Conservation (phyloP, 2,797 vertebrate genomes). For the Chaunax sp. region DNA sequence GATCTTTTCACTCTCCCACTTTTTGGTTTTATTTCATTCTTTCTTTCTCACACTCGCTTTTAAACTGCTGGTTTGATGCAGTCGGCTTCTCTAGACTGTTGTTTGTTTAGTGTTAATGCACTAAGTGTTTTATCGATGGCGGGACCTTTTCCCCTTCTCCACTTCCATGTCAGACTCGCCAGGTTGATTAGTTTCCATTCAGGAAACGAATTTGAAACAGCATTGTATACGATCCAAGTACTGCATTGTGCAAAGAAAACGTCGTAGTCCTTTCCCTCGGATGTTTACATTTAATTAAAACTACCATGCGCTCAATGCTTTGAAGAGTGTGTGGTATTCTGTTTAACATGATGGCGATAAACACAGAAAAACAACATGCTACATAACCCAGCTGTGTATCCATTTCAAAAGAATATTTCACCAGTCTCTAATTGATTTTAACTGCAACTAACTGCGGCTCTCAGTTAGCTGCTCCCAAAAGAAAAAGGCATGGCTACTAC, state of each 20-base stretch:
- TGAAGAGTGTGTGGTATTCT: slow-evolving; percentile 25
- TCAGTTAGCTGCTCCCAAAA: slow-evolving; percentile 1
- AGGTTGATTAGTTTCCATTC: slow-evolving; percentile 67
- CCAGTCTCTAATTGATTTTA: neutral
- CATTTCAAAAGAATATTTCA: neutral
- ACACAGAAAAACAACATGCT: slow-evolving; percentile 14
- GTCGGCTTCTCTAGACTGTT: slow-evolving; percentile 50
- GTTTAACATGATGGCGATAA: slow-evolving; percentile 22
- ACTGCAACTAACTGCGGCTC: neutral
- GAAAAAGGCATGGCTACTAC: neutral
- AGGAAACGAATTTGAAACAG: slow-evolving; percentile 52
- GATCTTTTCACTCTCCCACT: slow-evolving; percentile 18
- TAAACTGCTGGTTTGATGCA: slow-evolving; percentile 36
- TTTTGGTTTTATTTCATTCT: slow-evolving; percentile 15
- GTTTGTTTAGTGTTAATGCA: slow-evolving; percentile 70
- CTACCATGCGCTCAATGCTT: slow-evolving; percentile 14
- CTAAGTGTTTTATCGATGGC: slow-evolving; percentile 73
- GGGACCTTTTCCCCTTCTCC: slow-evolving; percentile 52
- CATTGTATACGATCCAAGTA: slow-evolving; percentile 42
- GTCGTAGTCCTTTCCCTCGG: slow-evolving; percentile 29
- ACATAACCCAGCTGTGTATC: neutral
- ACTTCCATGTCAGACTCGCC: slow-evolving; percentile 56
- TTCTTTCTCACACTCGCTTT: slow-evolving; percentile 9
- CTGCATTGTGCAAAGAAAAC: slow-evolving; percentile 55
- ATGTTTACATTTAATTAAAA: slow-evolving; percentile 70